These are phyloP conservation scores for Apis cerana DNA, from an alignment of 1,140 invertebrate species.

Conservation along the genomic window DNA sequence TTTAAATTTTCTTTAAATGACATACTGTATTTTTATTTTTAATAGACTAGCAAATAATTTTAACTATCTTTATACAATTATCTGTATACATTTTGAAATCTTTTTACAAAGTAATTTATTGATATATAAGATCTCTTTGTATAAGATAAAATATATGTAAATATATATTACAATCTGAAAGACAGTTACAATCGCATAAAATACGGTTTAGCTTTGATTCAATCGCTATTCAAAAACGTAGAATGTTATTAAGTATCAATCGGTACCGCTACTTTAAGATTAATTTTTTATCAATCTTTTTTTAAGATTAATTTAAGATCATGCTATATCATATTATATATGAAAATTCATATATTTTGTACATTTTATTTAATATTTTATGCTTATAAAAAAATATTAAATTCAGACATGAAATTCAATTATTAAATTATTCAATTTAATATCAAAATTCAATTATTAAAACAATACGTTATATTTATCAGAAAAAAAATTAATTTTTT, in stretches of 20 bases:
- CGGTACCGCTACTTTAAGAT: background rate
- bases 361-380: too few species aligned
- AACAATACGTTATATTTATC: background rate
- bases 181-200: background rate
- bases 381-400: too few species aligned
- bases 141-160: too few species aligned
- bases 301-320: background rate
- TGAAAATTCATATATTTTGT: too few species aligned
- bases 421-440: too few species aligned
- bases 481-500: too few species aligned
- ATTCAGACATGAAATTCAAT: background rate
- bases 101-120: too few species aligned
- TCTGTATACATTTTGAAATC: too few species aligned
- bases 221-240: background rate
- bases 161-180: background rate
- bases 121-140: too few species aligned
- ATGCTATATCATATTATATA: background rate
- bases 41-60: background rate
- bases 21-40: background rate
- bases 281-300: too few species aligned
- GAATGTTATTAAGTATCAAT: background rate
- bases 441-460: constrained; percentile 36
- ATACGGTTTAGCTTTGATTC: background rate
- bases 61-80: too few species aligned
- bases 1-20: too few species aligned